Evolutionary conservation across 1,140 invertebrate species (phyloP), one percentile per base, ranked within the genome.

Genomic region (Agraylea sexmaculata): DNA sequence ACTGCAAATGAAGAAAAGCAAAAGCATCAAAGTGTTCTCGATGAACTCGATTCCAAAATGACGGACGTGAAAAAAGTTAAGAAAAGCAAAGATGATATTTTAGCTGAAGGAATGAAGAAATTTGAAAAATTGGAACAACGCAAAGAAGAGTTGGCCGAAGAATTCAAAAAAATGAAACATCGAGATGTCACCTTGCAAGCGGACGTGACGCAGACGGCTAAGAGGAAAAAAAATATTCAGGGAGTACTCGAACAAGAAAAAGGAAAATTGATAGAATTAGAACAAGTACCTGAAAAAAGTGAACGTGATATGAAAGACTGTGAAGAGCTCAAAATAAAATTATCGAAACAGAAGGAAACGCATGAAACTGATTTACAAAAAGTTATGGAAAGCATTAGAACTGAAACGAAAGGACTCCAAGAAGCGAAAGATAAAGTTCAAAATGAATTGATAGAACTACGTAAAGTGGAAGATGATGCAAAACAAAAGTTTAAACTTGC

Each of bases 401-500:
- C 60, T 7, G 59, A 71, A 51, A 80, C 78, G 3, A 59, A 70
- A 51, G 71, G 69, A 0, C 50, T 86, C 0, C 75, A 80, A 45
- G 72, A 76, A 30, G 66, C 77, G 45, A 80, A 81, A 43, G 71
- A 81, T 21, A 61, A 64, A 38, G 50, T 80, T 0, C 74, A 83
- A 62, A 68, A 69, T 1, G 63, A 81, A 42, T 57, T 91, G 4
- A 71, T 83, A 16, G 70, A 69, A 17, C 57, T 87, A 1, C 81
- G 75, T 50, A 78, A 78, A 47, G 66, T 68, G 15, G 77, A 84
- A 0, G 77, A 88, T 55, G 74, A 82, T 54, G 73, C 78, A 0
- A 84, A 84, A 53, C 77, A 80, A 3, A 70, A 77, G 52, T 75
- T 77, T 40, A 76, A 83, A 48, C 60, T 94, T 12, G 78, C 82